Evolutionary conservation across 92 coral and sea anemone genomes (phyloP).

Genomic region (Paramuricea clavata): DNA sequence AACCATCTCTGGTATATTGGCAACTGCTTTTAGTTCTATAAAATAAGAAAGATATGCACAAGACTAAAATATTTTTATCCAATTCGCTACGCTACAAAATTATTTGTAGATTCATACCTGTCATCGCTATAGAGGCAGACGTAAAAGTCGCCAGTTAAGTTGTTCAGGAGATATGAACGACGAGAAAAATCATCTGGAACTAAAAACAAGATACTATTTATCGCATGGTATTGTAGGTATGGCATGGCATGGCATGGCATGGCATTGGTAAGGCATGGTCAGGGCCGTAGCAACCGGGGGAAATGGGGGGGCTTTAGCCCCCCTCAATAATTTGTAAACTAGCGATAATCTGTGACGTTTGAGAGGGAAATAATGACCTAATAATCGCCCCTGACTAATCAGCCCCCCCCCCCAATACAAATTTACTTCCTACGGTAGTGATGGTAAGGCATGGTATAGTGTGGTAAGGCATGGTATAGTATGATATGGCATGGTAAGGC

Average conservation of each 20-base stretch:
- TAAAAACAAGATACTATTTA: slow-evolving; percentile 19
- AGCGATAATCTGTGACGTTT: slow-evolving; percentile 12
- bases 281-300: too few relatives aligned
- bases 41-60: neutral
- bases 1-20: slow-evolving; percentile 72
- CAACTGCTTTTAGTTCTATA: slow-evolving; percentile 83
- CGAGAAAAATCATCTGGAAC: slow-evolving; percentile 76
- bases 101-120: slow-evolving; percentile 57
- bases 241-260: slow-evolving; percentile 12
- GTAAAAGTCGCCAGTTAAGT: slow-evolving; percentile 69
- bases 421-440: neutral
- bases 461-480: neutral
- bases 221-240: slow-evolving; percentile 10
- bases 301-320: too few relatives aligned
- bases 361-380: too few relatives aligned
- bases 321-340: too few relatives aligned
- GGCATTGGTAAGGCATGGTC: slow-evolving; percentile 21
- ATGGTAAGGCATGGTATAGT: neutral
- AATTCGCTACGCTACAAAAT: neutral
- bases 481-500: slow-evolving; percentile 25
- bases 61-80: neutral
- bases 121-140: slow-evolving; percentile 76
- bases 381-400: too few relatives aligned
- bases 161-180: slow-evolving; percentile 75
- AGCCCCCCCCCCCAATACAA: too few relatives aligned